Evolutionary conservation across 2,888 invertebrate genomes (phyloP).

Genomic region (Lepidocyrtinus sp.): DNA sequence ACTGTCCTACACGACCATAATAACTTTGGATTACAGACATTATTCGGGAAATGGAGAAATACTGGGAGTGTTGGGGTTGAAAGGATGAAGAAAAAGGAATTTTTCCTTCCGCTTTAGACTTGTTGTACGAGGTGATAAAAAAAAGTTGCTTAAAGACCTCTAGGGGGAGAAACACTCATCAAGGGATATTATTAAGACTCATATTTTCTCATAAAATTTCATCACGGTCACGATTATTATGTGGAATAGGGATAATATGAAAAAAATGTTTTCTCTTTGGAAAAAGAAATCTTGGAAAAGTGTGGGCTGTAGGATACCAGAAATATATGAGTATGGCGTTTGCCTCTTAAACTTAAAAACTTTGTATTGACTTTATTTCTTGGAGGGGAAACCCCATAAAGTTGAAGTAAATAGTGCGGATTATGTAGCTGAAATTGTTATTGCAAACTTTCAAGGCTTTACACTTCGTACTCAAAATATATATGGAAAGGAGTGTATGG

Average conservation of each 20-base stretch:
- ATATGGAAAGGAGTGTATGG: background rate
- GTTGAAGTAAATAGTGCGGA: background rate
- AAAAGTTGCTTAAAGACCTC: constrained; percentile 22
- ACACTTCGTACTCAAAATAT: too few species aligned
- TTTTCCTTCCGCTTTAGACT: constrained; percentile 13
- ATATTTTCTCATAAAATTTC: constrained; percentile 56
- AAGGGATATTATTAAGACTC: constrained; percentile 49
- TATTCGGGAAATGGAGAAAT: too few species aligned
- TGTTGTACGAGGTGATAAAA: constrained; percentile 43
- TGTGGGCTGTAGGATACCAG: background rate
- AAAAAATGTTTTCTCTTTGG: constrained; percentile 8
- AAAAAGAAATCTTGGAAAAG: background rate
- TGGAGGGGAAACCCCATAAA: too few species aligned
- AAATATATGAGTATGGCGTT: too few species aligned
- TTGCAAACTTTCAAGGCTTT: background rate
- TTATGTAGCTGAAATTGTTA: background rate
- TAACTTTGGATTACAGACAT: too few species aligned
- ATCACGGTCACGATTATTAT: constrained; percentile 29
- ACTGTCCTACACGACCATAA: too few species aligned
- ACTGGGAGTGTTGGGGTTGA: too few species aligned
- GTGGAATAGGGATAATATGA: constrained; percentile 21
- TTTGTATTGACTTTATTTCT: background rate
- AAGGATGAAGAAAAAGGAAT: constrained; percentile 17
- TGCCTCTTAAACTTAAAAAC: background rate
- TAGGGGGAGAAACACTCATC: constrained; percentile 36